Evolutionary conservation across 1,140 invertebrate genomes (phyloP).

Genomic region (Hydropsyche tenuis): DNA sequence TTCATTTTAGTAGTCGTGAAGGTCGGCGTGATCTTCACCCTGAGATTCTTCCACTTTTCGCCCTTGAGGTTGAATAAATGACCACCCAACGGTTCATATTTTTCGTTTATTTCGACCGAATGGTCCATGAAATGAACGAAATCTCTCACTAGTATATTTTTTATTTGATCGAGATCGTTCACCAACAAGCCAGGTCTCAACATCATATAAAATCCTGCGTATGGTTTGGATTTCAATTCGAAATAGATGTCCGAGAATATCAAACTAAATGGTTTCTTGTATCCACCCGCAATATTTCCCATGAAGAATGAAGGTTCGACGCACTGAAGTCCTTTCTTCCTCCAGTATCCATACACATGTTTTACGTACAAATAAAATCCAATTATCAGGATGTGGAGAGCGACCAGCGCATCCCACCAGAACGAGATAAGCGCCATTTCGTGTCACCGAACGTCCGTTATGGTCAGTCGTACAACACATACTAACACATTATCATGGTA

Average conservation of each 20-base stretch:
- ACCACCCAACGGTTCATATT: slow-evolving; percentile 60
- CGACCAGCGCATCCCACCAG: slow-evolving; percentile 38
- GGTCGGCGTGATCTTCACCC: slow-evolving; percentile 62
- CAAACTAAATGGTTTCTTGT: slow-evolving; percentile 53
- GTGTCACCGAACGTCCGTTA: too few species aligned
- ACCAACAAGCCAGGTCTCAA: slow-evolving; percentile 61
- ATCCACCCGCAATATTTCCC: slow-evolving; percentile 56
- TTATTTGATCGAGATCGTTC: slow-evolving; percentile 66
- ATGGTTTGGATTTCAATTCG: slow-evolving; percentile 9
- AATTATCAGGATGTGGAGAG: background rate
- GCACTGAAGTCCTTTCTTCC: slow-evolving; percentile 55
- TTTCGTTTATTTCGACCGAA: slow-evolving; percentile 57
- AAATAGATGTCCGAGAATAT: slow-evolving; percentile 14
- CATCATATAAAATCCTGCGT: slow-evolving; percentile 50
- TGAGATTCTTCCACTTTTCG: slow-evolving; percentile 63
- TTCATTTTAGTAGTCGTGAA: slow-evolving; percentile 68
- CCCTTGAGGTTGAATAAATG: slow-evolving; percentile 58
- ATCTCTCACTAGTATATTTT: slow-evolving; percentile 67
- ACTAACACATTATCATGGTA: too few species aligned
- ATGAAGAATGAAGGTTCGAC: slow-evolving; percentile 52
- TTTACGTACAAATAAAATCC: slow-evolving; percentile 4
- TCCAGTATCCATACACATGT: slow-evolving; percentile 52
- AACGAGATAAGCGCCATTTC: slow-evolving; percentile 19
- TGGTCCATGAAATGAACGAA: slow-evolving; percentile 63
- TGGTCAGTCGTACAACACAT: too few species aligned